phyloP scores from a whole-genome alignment of 2,113 vertebrate genomes.

The Alouatta palliata region DNA sequence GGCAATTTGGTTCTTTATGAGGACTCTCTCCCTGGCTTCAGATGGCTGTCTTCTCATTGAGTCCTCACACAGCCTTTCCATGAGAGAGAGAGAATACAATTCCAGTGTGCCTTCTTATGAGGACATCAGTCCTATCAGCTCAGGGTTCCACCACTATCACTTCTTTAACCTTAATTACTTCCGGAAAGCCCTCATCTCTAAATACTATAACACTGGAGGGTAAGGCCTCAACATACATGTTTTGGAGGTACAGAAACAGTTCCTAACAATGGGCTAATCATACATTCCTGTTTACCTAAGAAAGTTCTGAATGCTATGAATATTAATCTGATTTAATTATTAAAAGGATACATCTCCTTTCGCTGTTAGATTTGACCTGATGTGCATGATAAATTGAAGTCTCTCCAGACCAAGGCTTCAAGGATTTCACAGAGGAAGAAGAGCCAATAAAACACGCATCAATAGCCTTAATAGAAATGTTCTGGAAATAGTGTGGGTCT shows the following conservation, averaged over 20 bases:
- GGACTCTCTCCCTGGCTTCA: not conserved
- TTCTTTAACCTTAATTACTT: not conserved
- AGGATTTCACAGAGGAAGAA: not conserved
- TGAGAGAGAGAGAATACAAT: not conserved
- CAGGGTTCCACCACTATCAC: not conserved
- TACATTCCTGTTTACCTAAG: not conserved
- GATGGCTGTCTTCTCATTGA: not conserved
- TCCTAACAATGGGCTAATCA: not conserved
- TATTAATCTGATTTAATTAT: not conserved
- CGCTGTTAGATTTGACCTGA: not conserved
- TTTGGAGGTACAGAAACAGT: not conserved
- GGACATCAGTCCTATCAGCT: not conserved
- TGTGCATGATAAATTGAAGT: not conserved
- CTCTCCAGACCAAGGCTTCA: not conserved
- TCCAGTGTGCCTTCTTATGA: not conserved
- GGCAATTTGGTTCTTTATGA: not conserved
- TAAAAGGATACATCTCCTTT: not conserved
- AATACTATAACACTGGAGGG: not conserved
- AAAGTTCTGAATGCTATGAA: no score
- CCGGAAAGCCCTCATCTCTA: not conserved
- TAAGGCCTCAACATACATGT: not conserved
- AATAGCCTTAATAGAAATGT: not conserved
- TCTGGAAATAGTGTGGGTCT: not conserved
- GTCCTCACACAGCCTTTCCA: not conserved
- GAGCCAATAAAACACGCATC: not conserved